Evolutionary conservation across 92 coral and sea anemone species (phyloP).

Genomic region (Porites rus): DNA sequence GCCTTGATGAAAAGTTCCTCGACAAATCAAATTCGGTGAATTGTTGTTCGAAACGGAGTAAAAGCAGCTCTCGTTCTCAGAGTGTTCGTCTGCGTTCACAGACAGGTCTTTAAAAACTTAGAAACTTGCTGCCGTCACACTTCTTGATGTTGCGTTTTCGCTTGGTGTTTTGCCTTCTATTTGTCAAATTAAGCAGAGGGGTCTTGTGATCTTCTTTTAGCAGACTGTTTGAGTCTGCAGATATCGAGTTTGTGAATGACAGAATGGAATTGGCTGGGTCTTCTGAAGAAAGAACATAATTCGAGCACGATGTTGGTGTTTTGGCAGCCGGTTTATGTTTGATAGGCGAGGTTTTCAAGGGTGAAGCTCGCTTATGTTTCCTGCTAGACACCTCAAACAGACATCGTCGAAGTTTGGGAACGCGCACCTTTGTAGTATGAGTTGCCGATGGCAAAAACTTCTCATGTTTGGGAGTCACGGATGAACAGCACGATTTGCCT

Average conservation of each 20-base stretch:
- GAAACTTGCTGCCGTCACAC: conserved; percentile 10
- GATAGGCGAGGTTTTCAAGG: not conserved
- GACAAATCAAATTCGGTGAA: not conserved
- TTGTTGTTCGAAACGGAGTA: not conserved
- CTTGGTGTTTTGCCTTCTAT: conserved; percentile 1
- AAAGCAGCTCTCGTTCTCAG: not conserved
- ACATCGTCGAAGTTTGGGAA: not conserved
- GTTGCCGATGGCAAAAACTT: not conserved
- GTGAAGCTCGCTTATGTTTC: not conserved
- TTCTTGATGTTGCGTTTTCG: conserved; percentile 2
- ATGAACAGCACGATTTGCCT: not conserved
- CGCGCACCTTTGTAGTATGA: not conserved
- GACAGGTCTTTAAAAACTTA: not conserved
- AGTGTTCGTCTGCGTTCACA: not conserved
- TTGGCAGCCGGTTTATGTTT: not conserved
- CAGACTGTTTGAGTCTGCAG: conserved; percentile 3
- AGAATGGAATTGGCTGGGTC: not conserved
- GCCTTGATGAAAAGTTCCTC: conserved; percentile 8
- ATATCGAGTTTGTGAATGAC: conserved; percentile 2
- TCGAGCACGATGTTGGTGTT: not conserved
- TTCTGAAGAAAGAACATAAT: not conserved
- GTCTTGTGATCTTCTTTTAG: not conserved
- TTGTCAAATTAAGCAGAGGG: not conserved
- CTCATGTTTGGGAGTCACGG: not conserved
- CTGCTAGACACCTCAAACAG: not conserved